These are phyloP conservation scores for Anguilla anguilla DNA, from an alignment of 2,797 vertebrate genomes.

Conservation along the genomic window DNA sequence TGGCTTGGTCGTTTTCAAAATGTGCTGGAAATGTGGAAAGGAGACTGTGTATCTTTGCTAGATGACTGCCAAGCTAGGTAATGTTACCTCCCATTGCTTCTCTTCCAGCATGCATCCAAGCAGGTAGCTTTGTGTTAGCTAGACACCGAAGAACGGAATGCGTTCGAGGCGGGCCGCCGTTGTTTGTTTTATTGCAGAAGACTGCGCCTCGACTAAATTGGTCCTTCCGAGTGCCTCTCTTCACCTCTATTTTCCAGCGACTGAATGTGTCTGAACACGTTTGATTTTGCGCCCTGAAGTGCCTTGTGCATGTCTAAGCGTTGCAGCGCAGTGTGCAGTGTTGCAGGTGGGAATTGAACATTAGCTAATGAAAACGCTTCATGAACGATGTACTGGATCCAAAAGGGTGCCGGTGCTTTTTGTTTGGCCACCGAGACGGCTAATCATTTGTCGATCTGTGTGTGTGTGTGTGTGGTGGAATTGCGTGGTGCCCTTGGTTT, in stretches of 20 bases:
- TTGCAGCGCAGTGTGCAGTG: background rate
- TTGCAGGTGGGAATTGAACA: slow-evolving; percentile 8
- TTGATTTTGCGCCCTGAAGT: slow-evolving; percentile 24
- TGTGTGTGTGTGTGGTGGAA: background rate
- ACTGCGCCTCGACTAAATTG: slow-evolving; percentile 19
- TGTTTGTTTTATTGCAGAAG: slow-evolving; percentile 19
- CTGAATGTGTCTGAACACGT: slow-evolving; percentile 55
- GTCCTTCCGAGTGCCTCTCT: slow-evolving; percentile 7
- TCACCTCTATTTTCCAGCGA: slow-evolving; percentile 32
- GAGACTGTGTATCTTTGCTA: background rate
- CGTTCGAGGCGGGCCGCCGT: slow-evolving; percentile 10
- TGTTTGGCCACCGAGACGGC: background rate
- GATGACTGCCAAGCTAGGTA: background rate
- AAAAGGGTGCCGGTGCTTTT: background rate
- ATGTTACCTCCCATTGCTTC: background rate
- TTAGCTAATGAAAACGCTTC: background rate
- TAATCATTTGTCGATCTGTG: background rate
- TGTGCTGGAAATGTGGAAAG: slow-evolving; percentile 10
- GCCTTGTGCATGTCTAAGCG: background rate
- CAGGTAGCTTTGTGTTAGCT: slow-evolving; percentile 10
- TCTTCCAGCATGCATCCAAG: slow-evolving; percentile 7
- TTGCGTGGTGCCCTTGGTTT: slow-evolving; percentile 7
- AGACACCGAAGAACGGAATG: slow-evolving; percentile 21
- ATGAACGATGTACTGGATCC: background rate
- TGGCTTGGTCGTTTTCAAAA: background rate